Percentiles rank a stretch among this genome's conserved stretches.
These are phyloP conservation scores for Chlorodrepanis virens DNA, from an alignment of 2,113 vertebrate species.

Conservation along the genomic window DNA sequence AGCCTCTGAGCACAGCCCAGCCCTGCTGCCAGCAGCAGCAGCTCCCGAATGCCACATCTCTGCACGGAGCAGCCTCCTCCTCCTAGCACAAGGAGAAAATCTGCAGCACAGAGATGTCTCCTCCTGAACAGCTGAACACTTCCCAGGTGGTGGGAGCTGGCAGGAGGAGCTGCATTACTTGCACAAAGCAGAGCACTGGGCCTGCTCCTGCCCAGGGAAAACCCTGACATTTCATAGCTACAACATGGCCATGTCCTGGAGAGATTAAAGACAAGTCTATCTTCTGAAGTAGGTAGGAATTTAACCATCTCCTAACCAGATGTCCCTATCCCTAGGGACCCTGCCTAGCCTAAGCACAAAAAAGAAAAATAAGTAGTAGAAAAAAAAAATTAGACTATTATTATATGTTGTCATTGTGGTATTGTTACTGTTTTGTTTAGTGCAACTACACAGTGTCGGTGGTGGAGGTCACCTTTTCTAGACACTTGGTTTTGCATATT, in stretches of 20 bases:
- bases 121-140: background rate
- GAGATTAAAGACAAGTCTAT: background rate
- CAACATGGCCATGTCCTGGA: background rate
- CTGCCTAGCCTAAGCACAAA: background rate
- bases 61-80: background rate
- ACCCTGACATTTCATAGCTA: background rate
- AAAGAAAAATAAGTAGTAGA: background rate
- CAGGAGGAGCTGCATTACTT: background rate
- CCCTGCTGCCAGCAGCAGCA: background rate
- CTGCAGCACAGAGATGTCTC: background rate
- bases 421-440: background rate
- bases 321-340: background rate
- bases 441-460: background rate
- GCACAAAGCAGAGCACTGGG: background rate
- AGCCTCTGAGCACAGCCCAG: background rate
- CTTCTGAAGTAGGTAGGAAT: background rate
- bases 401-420: background rate
- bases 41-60: background rate
- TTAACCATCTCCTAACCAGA: background rate
- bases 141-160: background rate
- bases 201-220: background rate
- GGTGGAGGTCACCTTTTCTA: background rate
- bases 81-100: background rate
- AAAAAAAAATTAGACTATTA: background rate
- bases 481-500: background rate